phyloP scores from a whole-genome alignment of 2,888 invertebrate species.

The Platerodrilus igneus region DNA sequence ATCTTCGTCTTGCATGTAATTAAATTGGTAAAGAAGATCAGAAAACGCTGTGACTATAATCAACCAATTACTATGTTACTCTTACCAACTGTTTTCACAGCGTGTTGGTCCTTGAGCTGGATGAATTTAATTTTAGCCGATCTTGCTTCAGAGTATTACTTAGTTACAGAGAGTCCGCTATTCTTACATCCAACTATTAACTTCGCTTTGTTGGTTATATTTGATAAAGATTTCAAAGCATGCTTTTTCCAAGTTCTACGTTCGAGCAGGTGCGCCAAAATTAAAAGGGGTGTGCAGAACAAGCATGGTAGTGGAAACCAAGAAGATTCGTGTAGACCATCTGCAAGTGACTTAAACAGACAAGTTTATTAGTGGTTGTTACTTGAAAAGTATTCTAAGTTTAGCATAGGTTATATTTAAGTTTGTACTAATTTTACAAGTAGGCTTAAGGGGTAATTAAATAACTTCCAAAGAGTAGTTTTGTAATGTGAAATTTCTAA shows the following conservation, averaged over 20 bases:
- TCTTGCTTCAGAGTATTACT: conserved; percentile 5
- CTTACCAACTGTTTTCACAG: conserved; percentile 13
- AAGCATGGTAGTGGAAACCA: too few species aligned
- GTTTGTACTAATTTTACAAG: too few species aligned
- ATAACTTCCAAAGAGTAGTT: too few species aligned
- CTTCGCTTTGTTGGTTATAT: conserved; percentile 8
- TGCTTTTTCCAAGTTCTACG: conserved; percentile 12
- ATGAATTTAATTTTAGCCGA: conserved; percentile 8
- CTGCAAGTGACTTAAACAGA: too few species aligned
- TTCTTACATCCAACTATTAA: conserved; percentile 15
- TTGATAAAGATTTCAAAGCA: conserved; percentile 12
- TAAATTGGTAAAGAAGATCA: conserved; percentile 12
- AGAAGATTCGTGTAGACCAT: too few species aligned
- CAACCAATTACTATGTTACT: conserved; percentile 9
- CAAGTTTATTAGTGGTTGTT: too few species aligned
- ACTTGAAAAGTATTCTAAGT: too few species aligned
- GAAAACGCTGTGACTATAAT: conserved; percentile 9
- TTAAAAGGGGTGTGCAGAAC: too few species aligned
- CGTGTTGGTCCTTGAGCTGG: conserved; percentile 17
- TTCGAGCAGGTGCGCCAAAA: too few species aligned
- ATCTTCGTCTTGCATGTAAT: conserved; percentile 8
- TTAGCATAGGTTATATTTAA: too few species aligned
- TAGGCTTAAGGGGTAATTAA: too few species aligned
- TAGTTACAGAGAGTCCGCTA: conserved; percentile 11
- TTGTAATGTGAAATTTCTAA: too few species aligned